Base-by-base conservation (phyloP, 2,113 vertebrate genomes). In the Brachypodius melanocephalos region DNA sequence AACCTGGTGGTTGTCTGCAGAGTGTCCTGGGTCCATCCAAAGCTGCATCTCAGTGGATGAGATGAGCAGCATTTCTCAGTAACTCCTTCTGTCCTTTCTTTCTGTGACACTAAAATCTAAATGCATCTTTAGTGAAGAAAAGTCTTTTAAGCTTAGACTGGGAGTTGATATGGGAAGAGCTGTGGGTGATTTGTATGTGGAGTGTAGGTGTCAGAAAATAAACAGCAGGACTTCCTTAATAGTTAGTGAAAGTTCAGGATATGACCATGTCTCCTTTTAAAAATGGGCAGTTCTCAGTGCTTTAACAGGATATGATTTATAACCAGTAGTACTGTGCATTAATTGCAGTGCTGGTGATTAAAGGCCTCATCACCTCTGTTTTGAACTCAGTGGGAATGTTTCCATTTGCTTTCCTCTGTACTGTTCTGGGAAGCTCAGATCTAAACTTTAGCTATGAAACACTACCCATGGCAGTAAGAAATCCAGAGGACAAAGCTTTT, bases 401-500 rank as follows among this genome's bases (percentile, higher is more conserved):
- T 90, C 69, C 71, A 24, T 32, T 75, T 38, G 28, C 45, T 92
- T 71, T 69, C 10, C 22, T 21, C 15, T 31, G 12, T 76, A 43
- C 48, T 85, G 19, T 57, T 83, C 46, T 65, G 75, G 52, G 72
- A 77, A 86, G 51, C 61, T 80, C 7, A 2, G 40, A 17, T 75
- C 76, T 78, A 36, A 92, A 67, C 55, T 78, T 71, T 52, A 84
- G 24, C 82, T 49, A 0, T 20, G 75, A 65, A 93, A 80, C 52
- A 8, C 40, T 88, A 67, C 52, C 83, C 43, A 1, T 20, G 29
- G 77, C 82, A 72, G 63, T n/a, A 49, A 77, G 85, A 86, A 94
- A 90, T 72, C 19, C 85, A 81, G 90, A 68, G 84, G 90, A 74
- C 65, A 90, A 81, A 95, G 82, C 85, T 93, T 92, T 94, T 86